A percentile compares a stretch with the other conserved stretches of the same genome.
Evolutionary conservation across 2,888 invertebrate genomes (phyloP).

Genomic region (Barypeithes pellucidus): DNA sequence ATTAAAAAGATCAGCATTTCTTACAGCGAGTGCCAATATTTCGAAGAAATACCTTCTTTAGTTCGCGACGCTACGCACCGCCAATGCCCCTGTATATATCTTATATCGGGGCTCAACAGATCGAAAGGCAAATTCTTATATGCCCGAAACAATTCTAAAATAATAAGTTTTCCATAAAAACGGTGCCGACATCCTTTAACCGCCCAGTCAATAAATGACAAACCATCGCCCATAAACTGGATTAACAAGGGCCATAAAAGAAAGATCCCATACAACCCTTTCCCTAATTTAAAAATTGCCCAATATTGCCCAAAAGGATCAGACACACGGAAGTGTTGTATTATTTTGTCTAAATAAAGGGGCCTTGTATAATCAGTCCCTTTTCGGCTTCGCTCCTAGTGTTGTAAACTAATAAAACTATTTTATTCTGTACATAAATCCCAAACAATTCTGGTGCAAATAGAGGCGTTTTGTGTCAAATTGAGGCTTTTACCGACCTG

Average conservation of each 20-base stretch:
- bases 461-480: constrained; percentile 33
- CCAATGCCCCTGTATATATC: too few relatives aligned
- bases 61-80: too few relatives aligned
- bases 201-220: background rate
- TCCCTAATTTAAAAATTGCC: constrained; percentile 39
- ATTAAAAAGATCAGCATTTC: too few relatives aligned
- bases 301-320: constrained; percentile 37
- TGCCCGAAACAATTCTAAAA: too few relatives aligned
- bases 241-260: constrained; percentile 34
- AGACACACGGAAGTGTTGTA: constrained; percentile 33
- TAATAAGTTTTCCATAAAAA: background rate
- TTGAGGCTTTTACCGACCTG: constrained; percentile 20
- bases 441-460: constrained; percentile 25
- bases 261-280: constrained; percentile 29
- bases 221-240: background rate
- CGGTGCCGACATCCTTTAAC: background rate
- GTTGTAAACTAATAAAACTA: constrained; percentile 33
- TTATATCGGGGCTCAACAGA: too few relatives aligned
- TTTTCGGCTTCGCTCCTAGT: constrained; percentile 27
- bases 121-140: too few relatives aligned
- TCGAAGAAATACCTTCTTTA: too few relatives aligned
- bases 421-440: constrained; percentile 29
- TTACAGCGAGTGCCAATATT: too few relatives aligned
- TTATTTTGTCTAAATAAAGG: constrained; percentile 28
- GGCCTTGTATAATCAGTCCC: background rate